Evolutionary conservation across 1,140 invertebrate species (phyloP).

Genomic region (Sarcophaga bullata): DNA sequence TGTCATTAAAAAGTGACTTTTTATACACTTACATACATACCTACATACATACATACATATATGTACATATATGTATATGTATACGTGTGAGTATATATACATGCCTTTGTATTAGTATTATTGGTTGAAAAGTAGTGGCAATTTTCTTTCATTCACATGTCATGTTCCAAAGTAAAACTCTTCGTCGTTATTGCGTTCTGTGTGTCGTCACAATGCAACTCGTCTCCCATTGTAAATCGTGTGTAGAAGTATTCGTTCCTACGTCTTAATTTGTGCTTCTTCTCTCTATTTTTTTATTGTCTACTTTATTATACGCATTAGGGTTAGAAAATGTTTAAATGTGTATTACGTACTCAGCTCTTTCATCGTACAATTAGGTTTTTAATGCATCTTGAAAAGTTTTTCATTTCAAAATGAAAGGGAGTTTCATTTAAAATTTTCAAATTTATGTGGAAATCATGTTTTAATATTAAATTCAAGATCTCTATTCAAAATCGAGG

Average conservation of each 20-base stretch:
- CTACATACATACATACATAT: too few species aligned
- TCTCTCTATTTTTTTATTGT: background rate
- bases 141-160: conserved; percentile 29
- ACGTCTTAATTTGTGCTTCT: background rate
- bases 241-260: background rate
- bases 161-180: background rate
- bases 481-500: too few species aligned
- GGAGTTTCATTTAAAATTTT: background rate
- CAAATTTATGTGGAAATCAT: background rate
- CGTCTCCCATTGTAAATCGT: background rate
- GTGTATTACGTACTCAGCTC: conserved; percentile 12
- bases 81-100: too few species aligned
- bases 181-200: background rate
- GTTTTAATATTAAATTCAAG: background rate
- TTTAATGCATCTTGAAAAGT: conserved; percentile 36
- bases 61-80: too few species aligned
- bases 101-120: background rate
- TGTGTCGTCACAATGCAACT: background rate
- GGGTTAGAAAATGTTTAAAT: conserved; percentile 7
- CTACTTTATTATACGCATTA: background rate
- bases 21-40: too few species aligned
- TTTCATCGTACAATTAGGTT: conserved; percentile 35
- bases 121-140: background rate
- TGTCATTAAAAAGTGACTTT: background rate
- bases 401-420: background rate